Base-by-base conservation (phyloP, 2,113 vertebrate species). In the Periophthalmus modestus region DNA sequence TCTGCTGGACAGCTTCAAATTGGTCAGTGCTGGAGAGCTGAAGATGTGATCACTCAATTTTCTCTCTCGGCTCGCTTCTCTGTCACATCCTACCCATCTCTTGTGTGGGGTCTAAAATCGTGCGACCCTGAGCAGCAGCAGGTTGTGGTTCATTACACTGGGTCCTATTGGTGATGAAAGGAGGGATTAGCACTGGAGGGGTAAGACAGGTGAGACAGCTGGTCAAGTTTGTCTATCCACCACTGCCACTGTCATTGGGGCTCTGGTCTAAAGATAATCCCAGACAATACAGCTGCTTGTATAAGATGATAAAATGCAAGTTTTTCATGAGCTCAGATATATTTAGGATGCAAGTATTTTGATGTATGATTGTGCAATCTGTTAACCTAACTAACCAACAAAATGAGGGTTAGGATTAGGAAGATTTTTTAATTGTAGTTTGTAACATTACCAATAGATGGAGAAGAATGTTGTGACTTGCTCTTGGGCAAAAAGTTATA, bases 171-270 rank as follows among this genome's bases (percentile, higher is more conserved):
- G 39, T 69, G 43, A 74, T 67, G 48, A 71, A 76, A 76, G 59
- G 48, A 65, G 23, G 34, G 69, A 46, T 28, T 36, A 0, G 6
- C 59, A 54, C 71, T 75, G 69, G 47, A 65, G 65, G 59, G n/a
- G 0, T 47, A 65, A 57, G 34, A 81, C 59, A 43, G 16, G 19
- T 1, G 50, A 63, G 71, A 71, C n/a, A 0, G 61, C 33, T 59
- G 5, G 68, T 72, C 65, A 39, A 63, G 62, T 69, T 70, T 71
- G 70, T 77, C 70, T 79, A 71, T 76, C 48, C 0, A 55, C 21
- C 24, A 0, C 55, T 2, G 12, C 69, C 75, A 73, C 79, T 4
- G 66, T 73, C 78, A 74, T 34, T 68, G 71, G 74, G 34, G 47
- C n/a, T 57, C 15, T 14, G 66, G 54, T 46, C 24, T 16, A 34